phyloP scores from a whole-genome alignment of 2,113 vertebrate species.

The Catharus minimus region DNA sequence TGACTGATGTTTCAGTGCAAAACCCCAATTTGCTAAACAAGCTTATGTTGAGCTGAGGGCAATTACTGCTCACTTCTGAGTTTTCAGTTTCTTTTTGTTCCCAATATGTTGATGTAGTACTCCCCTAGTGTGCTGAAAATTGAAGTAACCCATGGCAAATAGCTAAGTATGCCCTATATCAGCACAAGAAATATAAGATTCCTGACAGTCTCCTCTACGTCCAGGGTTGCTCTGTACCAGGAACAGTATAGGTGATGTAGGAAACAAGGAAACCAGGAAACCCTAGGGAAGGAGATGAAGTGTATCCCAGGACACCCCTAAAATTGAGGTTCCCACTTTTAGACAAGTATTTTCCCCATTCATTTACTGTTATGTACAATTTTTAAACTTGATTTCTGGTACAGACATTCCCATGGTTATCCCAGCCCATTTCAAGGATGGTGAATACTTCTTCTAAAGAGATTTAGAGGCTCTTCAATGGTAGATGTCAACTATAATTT shows the following conservation, averaged over 20 bases:
- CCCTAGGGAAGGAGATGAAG: not conserved
- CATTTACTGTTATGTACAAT: not conserved
- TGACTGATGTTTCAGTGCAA: not conserved
- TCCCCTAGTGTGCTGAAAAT: not conserved
- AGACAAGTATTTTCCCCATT: not conserved
- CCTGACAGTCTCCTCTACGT: not conserved
- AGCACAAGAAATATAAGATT: not conserved
- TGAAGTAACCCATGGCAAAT: not conserved
- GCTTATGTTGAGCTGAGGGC: not conserved
- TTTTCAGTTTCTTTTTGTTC: not conserved
- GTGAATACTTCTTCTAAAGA: not conserved
- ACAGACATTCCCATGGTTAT: not conserved
- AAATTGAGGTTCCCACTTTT: not conserved
- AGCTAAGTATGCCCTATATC: not conserved
- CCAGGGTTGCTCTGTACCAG: not conserved
- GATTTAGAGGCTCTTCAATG: not conserved
- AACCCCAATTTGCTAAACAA: not conserved
- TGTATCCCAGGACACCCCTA: not conserved
- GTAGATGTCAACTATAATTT: not conserved
- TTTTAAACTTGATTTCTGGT: not conserved
- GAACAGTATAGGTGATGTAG: not conserved
- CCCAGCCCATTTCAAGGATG: not conserved
- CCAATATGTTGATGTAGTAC: not conserved
- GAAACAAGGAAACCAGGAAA: not conserved
- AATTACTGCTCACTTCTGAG: not conserved